Conservation (phyloP, 1,140 invertebrate species). For the Antheraea pernyi region DNA sequence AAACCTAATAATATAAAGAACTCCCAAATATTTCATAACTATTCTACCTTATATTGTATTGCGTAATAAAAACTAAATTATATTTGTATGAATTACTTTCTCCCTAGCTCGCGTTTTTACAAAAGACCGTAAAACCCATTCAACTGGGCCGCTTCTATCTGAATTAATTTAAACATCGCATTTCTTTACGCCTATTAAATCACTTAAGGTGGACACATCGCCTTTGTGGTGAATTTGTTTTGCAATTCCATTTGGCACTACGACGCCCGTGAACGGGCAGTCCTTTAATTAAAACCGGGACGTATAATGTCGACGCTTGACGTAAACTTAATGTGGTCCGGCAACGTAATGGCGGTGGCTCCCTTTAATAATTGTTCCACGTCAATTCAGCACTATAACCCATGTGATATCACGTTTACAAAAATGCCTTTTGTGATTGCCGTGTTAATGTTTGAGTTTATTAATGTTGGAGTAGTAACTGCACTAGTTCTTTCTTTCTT, state of each 20-base stretch:
- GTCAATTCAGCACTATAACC: slow-evolving; percentile 59
- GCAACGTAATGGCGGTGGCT: slow-evolving; percentile 55
- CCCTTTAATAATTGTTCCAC: slow-evolving; percentile 67
- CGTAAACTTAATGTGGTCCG: slow-evolving; percentile 73
- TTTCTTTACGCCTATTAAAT: slow-evolving; percentile 78
- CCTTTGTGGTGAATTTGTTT: slow-evolving; percentile 74
- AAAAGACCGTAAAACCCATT: neutral
- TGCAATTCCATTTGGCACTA: slow-evolving; percentile 71
- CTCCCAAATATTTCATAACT: too few species aligned
- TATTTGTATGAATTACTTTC: neutral
- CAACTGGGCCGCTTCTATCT: neutral
- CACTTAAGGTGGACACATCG: slow-evolving; percentile 78
- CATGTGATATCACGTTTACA: slow-evolving; percentile 26
- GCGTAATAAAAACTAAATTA: too few species aligned
- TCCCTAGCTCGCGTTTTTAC: neutral
- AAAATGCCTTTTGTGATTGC: slow-evolving; percentile 18
- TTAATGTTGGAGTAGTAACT: neutral
- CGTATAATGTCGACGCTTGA: slow-evolving; percentile 66
- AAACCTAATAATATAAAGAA: too few species aligned
- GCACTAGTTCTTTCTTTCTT: neutral
- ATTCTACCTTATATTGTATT: too few species aligned
- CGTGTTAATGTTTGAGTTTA: neutral
- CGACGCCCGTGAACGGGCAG: slow-evolving; percentile 56
- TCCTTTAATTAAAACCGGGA: slow-evolving; percentile 77
- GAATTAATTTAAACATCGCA: slow-evolving; percentile 61